These are phyloP conservation scores for Mohoua ochrocephala DNA, from an alignment of 2,113 vertebrate genomes.

Conservation along the genomic window DNA sequence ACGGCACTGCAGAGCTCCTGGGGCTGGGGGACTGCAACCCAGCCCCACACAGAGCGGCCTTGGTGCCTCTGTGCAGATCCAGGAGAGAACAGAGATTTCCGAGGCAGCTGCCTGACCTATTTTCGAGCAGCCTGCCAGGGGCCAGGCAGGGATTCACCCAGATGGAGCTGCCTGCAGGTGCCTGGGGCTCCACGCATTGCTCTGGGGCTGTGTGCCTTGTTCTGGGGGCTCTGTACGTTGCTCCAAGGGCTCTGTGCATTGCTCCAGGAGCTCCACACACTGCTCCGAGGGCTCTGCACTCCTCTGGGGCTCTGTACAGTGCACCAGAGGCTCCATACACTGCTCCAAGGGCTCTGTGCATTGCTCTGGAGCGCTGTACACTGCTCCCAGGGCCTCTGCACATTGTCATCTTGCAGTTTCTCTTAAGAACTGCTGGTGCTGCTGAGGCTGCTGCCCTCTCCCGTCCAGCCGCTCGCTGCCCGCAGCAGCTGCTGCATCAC, in stretches of 20 bases:
- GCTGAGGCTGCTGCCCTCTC: slow-evolving; percentile 22
- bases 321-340: background rate
- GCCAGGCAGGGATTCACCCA: background rate
- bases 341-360: background rate
- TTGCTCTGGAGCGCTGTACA: background rate
- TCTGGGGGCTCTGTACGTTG: background rate
- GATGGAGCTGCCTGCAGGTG: background rate
- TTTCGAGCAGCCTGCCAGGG: background rate
- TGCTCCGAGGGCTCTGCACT: background rate
- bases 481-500: background rate
- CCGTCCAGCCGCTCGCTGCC: background rate
- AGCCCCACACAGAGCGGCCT: background rate
- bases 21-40: background rate
- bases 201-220: background rate
- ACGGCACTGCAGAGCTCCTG: background rate
- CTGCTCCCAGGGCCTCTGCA: background rate
- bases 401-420: background rate
- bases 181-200: background rate
- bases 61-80: background rate
- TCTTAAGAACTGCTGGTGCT: background rate
- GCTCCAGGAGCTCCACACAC: background rate
- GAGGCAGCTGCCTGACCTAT: background rate
- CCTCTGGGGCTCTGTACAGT: too few species aligned
- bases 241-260: background rate
- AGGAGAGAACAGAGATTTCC: background rate